Evolutionary conservation across 2,113 vertebrate genomes (phyloP).

Genomic region (Gopherus evgoodei): DNA sequence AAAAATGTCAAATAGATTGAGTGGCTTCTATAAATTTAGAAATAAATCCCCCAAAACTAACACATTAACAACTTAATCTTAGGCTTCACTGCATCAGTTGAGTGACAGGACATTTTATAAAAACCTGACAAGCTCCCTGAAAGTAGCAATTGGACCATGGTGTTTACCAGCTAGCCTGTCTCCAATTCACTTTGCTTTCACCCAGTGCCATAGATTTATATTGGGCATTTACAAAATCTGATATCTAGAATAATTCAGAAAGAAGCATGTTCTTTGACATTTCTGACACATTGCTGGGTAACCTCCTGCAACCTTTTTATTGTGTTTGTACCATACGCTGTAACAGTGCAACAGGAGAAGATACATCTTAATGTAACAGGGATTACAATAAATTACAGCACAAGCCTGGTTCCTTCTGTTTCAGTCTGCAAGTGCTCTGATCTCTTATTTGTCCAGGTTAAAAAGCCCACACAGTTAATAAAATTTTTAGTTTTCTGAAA

Average conservation of each 20-base stretch:
- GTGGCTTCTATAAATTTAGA: background rate
- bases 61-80: background rate
- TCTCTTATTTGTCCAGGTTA: background rate
- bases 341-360: background rate
- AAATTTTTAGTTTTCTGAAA: background rate
- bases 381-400: background rate
- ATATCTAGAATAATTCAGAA: background rate
- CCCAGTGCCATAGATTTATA: background rate
- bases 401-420: background rate
- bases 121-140: background rate
- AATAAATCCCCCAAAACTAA: background rate
- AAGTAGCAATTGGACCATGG: background rate
- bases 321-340: background rate
- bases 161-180: background rate
- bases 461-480: background rate
- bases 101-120: background rate
- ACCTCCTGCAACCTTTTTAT: background rate
- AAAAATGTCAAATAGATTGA: background rate
- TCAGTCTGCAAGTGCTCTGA: background rate
- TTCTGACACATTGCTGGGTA: background rate
- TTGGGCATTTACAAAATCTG: background rate
- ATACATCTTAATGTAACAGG: background rate
- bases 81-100: background rate
- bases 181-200: background rate
- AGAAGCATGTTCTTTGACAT: background rate